Base-by-base conservation (phyloP, 2,113 vertebrate species). In the Aramus guarauna region DNA sequence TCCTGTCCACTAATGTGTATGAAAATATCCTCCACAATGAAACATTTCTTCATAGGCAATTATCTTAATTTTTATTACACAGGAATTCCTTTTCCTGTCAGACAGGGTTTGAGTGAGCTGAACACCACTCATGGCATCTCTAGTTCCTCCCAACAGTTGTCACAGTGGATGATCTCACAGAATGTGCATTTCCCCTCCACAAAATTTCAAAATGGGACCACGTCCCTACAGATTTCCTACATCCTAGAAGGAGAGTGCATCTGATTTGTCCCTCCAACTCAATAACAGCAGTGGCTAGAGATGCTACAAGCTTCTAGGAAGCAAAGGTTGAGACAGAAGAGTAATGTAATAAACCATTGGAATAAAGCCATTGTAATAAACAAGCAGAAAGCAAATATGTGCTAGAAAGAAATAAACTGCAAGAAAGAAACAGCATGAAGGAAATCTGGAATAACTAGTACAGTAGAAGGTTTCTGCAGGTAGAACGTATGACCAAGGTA, bases 81-180 rank as follows among this genome's bases (percentile, higher is more conserved):
- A 96, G 96, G 97, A 97, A 97, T 97, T 97, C 95, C 97, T 96
- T 94, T 96, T 97, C 97, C 94, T 97, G 95, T 85, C 91, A 89
- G 91, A 94, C 1, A 0, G 80, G 66, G 66, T 39, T 66, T 84
- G 92, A 72, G 90, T 87, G 58, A 89, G 69, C 60, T 73, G 86
- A 92, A 66, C 15, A 3, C 29, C 76, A 91, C 91, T 94, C 80
- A 78, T 64, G 66, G 88, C 86, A 95, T 39, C 88, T 90, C 58
- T 53, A 75, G 76, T 62, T 94, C 96, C 86, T 96, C 88, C 66
- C 76, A 78, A 7, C 76, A 95, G 91, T 82, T 78, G 91, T 90
- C 50, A 37, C 7, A 9, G 63, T 32, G 32, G 24, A 93, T 95
- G 94, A 94, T 87, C 91, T 94, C 96, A 97, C 66, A 59, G 69